Conservation (phyloP, 30 jellyfish, hydroid and myxozoan genomes). For the Hydra vulgaris region DNA sequence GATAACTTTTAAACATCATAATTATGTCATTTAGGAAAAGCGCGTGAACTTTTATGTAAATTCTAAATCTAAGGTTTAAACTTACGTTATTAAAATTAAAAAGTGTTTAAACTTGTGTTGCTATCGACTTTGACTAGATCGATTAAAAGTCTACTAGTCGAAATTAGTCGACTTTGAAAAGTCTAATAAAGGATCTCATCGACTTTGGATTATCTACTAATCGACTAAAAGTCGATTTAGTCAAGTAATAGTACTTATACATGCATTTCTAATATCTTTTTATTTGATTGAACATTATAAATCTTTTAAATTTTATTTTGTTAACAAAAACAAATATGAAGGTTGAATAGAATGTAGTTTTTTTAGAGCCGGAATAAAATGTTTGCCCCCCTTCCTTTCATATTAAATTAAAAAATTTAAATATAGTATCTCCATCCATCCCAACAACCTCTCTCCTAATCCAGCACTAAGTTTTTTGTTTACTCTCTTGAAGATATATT, state of each 20-base stretch:
- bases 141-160: not conserved
- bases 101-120: not conserved
- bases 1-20: not conserved
- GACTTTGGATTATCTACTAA: not conserved
- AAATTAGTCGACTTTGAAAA: not conserved
- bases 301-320: not conserved
- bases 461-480: not conserved
- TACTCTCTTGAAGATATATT: not conserved
- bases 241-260: not conserved
- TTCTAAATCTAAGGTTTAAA: not conserved
- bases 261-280: no score
- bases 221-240: not conserved
- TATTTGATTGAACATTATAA: no score
- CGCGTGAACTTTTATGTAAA: not conserved
- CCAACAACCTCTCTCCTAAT: not conserved
- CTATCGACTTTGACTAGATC: not conserved
- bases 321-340: not conserved
- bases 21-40: not conserved
- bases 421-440: not conserved
- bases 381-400: not conserved
- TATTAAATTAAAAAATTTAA: no score
- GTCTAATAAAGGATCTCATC: not conserved
- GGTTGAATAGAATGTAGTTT: not conserved
- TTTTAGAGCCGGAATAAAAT: not conserved
- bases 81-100: not conserved